Evolutionary conservation across 2,113 vertebrate species (phyloP), one percentile per base, ranked within the genome.

Genomic region (Odontophorus gujanensis): DNA sequence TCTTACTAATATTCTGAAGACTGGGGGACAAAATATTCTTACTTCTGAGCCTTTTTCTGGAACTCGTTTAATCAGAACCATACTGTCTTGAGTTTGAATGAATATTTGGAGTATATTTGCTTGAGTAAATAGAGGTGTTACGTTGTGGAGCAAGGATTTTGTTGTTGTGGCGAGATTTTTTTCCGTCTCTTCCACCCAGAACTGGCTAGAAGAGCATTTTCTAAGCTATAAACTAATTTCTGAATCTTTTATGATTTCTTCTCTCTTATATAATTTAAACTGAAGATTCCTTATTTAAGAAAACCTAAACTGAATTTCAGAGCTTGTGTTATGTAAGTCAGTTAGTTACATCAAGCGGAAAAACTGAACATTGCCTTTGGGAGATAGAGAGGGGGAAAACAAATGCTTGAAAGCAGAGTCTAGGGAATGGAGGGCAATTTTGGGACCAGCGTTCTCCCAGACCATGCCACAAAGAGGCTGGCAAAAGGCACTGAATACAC

Each of bases 301-400:
- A 85, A 96, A 89, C 17, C 45, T 88, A 87, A 92, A 90, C 85
- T 95, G 93, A 95, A 77, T 96, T 96, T 93, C 81, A 83, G 91
- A 90, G 89, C 93, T 93, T 72, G 58, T 89, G 84, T 97, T 96
- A 96, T 72, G 55, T 96, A 96, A 96, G 92, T 85, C 62, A 78
- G 90, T 85, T 83, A 95, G 90, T 96, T 90, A 89, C 91, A 96
- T 96, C 86, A 96, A 96, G 91, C 94, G 91, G 93, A 96, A 96
- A 95, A 95, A 89, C 80, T 90, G 90, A 96, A 94, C 90, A 62
- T 89, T 95, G 91, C 87, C 87, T 91, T 93, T 91, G 86, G 94
- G 93, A 57, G 79, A 66, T 81, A 73, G 62, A 57, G 83, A 63
- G 61, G 28, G 66, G 34, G n/a, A 34, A 24, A 91, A 62, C 81